A percentile compares a stretch with the other conserved stretches of the same genome.
phyloP scores from a whole-genome alignment of 2,888 invertebrate species.

The Meloe dianella region DNA sequence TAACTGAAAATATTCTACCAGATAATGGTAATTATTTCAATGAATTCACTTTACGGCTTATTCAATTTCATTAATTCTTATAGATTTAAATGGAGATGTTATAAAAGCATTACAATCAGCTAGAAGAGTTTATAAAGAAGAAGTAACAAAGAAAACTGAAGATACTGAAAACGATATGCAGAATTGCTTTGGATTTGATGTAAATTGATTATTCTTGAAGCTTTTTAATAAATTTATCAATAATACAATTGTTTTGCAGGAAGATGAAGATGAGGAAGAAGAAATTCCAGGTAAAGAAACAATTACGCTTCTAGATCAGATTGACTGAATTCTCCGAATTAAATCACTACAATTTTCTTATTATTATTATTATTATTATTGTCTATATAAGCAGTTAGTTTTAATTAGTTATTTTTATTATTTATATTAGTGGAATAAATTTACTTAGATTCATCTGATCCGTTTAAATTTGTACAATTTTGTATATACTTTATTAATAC shows the following conservation, averaged over 20 bases:
- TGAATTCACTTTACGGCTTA: constrained; percentile 42
- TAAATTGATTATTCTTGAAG: constrained; percentile 56
- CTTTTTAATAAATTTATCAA: constrained; percentile 5
- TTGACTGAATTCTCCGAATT: constrained; percentile 44
- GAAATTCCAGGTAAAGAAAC: constrained; percentile 50
- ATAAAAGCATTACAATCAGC: constrained; percentile 57
- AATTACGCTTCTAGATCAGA: constrained; percentile 53
- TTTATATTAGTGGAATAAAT: not conserved
- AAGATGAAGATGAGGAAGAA: constrained; percentile 58
- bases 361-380: not conserved
- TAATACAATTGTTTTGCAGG: constrained; percentile 33
- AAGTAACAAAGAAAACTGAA: constrained; percentile 45
- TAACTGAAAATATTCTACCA: constrained; percentile 58
- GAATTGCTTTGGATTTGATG: constrained; percentile 85
- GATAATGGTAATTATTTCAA: constrained; percentile 47
- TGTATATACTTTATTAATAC: not conserved
- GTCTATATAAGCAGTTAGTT: not conserved
- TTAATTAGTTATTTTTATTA: not conserved
- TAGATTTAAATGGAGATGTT: constrained; percentile 60
- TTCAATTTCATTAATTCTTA: constrained; percentile 28
- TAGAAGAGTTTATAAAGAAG: constrained; percentile 51
- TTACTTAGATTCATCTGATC: not conserved
- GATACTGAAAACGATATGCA: constrained; percentile 66
- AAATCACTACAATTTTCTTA: constrained; percentile 7
- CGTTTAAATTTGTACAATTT: constrained; percentile 8